Conservation (phyloP, 2,113 vertebrate genomes). For the Cheirogaleus medius region DNA sequence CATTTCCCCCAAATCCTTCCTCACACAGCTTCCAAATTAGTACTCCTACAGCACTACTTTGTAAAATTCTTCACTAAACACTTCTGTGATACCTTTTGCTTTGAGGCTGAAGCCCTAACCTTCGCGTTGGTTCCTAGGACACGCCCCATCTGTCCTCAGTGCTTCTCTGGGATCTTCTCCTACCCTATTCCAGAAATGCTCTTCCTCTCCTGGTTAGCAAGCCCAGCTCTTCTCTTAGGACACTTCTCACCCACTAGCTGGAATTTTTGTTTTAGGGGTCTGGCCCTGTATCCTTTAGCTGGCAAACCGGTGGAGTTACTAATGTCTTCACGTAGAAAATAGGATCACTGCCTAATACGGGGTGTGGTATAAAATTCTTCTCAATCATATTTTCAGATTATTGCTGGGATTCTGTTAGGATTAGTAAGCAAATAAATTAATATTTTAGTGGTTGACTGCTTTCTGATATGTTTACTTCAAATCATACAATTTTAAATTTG, state of each 20-base stretch:
- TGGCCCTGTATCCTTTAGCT: neutral
- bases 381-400: neutral
- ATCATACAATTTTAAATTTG: neutral
- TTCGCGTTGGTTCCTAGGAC: neutral
- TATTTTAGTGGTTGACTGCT: neutral
- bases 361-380: neutral
- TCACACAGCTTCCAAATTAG: neutral
- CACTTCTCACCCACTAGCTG: neutral
- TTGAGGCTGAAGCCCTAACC: neutral
- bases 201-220: neutral
- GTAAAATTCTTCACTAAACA: neutral
- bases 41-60: neutral
- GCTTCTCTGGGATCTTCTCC: neutral
- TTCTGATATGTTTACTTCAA: conserved; percentile 42
- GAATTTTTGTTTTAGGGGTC: neutral
- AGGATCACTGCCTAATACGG: neutral
- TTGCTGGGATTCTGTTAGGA: neutral
- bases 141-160: no score
- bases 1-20: neutral
- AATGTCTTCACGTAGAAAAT: neutral
- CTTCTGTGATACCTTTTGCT: neutral
- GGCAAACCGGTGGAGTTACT: neutral
- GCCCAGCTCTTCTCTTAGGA: neutral
- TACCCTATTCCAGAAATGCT: neutral
- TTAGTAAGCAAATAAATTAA: neutral